phyloP scores from a whole-genome alignment of 1,140 invertebrate genomes.

The Agraylea sexmaculata region DNA sequence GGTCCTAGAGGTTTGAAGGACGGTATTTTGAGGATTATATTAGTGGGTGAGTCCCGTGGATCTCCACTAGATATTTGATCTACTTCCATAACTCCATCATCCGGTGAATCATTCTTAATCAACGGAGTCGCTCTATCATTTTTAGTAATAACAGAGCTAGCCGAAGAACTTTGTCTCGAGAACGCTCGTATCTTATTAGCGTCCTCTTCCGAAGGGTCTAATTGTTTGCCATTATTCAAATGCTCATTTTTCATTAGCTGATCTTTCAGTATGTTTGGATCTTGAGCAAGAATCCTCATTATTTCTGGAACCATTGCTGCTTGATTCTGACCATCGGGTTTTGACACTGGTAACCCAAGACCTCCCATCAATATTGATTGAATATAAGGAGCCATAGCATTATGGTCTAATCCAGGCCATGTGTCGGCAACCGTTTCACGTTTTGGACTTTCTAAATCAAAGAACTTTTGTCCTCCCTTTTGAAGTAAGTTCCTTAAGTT shows the following conservation, averaged over 20 bases:
- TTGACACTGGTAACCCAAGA: conserved; percentile 13
- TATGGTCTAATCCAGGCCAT: conserved; percentile 40
- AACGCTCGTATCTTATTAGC: conserved; percentile 20
- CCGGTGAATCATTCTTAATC: conserved; percentile 20
- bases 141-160: conserved; percentile 26
- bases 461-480: conserved; percentile 26
- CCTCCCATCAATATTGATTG: conserved; percentile 25
- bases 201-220: conserved; percentile 29
- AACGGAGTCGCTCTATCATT: conserved; percentile 23
- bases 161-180: conserved; percentile 27
- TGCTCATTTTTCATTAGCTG: conserved; percentile 27
- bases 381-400: conserved; percentile 42
- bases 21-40: conserved; percentile 82
- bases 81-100: conserved; percentile 23
- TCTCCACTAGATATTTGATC: conserved; percentile 29
- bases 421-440: conserved; percentile 31
- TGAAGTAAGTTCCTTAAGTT: conserved; percentile 46
- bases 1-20: conserved; percentile 69
- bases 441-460: conserved; percentile 18
- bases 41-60: conserved; percentile 36
- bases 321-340: conserved; percentile 21
- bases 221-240: conserved; percentile 24
- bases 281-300: conserved; percentile 43
- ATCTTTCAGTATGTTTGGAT: conserved; percentile 24
- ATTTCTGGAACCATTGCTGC: conserved; percentile 42